Evolutionary conservation across 2,888 invertebrate species (phyloP).

Genomic region (Mesochorus sp.): DNA sequence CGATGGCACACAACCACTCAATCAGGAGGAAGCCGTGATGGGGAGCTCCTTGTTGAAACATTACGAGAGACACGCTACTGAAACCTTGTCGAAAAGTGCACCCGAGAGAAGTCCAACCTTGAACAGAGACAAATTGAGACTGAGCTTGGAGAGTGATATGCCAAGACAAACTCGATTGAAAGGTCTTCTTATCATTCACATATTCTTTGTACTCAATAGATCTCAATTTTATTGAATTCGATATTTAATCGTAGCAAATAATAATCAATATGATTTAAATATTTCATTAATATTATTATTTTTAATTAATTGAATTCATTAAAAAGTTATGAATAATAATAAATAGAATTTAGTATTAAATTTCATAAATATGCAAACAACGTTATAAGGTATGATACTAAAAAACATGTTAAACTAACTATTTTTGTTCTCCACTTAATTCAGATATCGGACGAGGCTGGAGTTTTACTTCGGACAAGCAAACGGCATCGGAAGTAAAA

Average conservation of each 20-base stretch:
- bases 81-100: slow-evolving; percentile 75
- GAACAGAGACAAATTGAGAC: slow-evolving; percentile 84
- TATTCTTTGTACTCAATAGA: too few relatives aligned
- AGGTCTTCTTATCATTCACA: slow-evolving; percentile 66
- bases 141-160: slow-evolving; percentile 84
- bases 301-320: too few relatives aligned
- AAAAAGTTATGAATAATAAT: too few relatives aligned
- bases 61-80: slow-evolving; percentile 74
- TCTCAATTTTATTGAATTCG: too few relatives aligned
- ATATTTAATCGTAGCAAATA: too few relatives aligned
- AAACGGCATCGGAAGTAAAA: slow-evolving; percentile 85
- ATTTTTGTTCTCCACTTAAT: slow-evolving; percentile 23
- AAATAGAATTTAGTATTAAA: too few relatives aligned
- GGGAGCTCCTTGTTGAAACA: slow-evolving; percentile 78
- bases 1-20: slow-evolving; percentile 76
- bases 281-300: too few relatives aligned
- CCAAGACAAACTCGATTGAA: slow-evolving; percentile 83
- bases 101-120: slow-evolving; percentile 80
- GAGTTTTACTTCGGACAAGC: slow-evolving; percentile 84
- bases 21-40: slow-evolving; percentile 78
- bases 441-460: slow-evolving; percentile 84
- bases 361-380: too few relatives aligned
- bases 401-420: background rate
- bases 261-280: too few relatives aligned
- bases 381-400: background rate